Evolutionary conservation across 2,797 vertebrate genomes (phyloP).

Genomic region (Ptychadena robeensis): DNA sequence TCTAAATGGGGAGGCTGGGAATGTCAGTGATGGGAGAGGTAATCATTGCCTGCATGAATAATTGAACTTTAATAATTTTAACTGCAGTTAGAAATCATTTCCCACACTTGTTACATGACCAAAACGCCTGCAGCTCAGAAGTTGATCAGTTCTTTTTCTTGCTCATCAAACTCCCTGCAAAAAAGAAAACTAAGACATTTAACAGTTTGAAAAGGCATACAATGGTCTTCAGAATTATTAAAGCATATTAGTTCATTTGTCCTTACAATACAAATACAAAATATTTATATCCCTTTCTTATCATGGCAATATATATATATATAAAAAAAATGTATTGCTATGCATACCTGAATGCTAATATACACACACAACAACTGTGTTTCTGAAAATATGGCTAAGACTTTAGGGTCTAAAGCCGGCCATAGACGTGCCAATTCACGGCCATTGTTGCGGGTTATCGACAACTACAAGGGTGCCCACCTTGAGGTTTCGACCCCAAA

Average conservation of each 20-base stretch:
- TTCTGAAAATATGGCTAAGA: too few relatives aligned
- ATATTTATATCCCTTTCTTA: too few relatives aligned
- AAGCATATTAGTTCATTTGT: not conserved
- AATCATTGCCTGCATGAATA: constrained; percentile 74
- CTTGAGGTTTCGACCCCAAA: too few relatives aligned
- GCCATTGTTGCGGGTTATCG: too few relatives aligned
- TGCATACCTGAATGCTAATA: too few relatives aligned
- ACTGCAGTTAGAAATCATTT: constrained; percentile 70
- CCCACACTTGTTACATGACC: constrained; percentile 65
- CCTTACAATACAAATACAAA: too few relatives aligned
- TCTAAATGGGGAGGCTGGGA: constrained; percentile 66
- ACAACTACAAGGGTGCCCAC: too few relatives aligned
- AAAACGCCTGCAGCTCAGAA: constrained; percentile 68
- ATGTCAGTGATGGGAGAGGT: constrained; percentile 69
- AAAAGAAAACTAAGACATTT: constrained; percentile 21
- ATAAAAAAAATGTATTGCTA: too few relatives aligned
- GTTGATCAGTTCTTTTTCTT: constrained; percentile 49
- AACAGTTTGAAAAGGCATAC: constrained; percentile 27
- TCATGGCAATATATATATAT: too few relatives aligned
- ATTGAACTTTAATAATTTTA: constrained; percentile 76
- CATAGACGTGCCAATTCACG: too few relatives aligned
- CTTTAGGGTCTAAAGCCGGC: too few relatives aligned
- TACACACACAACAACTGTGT: too few relatives aligned
- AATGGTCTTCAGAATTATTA: constrained; percentile 24
- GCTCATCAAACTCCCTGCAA: constrained; percentile 36